phyloP scores from a whole-genome alignment of 2,113 vertebrate species.

The Phrynosoma blainvillii region DNA sequence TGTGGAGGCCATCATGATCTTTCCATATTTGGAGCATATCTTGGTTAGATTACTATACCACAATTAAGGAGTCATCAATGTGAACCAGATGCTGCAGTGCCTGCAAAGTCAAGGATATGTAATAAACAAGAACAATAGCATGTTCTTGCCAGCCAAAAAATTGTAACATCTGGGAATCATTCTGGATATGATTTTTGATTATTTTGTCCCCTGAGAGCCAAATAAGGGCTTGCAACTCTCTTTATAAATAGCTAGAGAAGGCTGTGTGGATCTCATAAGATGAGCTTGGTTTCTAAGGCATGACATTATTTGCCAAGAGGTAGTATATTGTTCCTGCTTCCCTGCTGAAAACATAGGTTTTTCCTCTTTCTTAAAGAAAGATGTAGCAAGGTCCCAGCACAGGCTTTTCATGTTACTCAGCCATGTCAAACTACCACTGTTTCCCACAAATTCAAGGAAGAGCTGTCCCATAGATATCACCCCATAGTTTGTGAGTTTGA shows the following conservation, averaged over 20 bases:
- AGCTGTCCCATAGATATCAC: too few relatives aligned
- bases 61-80: background rate
- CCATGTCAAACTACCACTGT: background rate
- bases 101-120: background rate
- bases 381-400: background rate
- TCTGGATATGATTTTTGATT: constrained; percentile 13
- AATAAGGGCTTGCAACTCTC: constrained; percentile 7
- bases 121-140: constrained; percentile 13
- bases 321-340: background rate
- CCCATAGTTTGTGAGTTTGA: background rate
- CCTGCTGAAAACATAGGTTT: background rate
- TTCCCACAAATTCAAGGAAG: background rate
- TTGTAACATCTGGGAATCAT: constrained; percentile 29
- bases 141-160: constrained; percentile 14
- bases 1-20: background rate
- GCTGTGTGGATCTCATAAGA: background rate
- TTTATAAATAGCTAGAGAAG: constrained; percentile 1
- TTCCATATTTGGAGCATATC: constrained; percentile 1
- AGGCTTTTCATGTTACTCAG: background rate
- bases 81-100: constrained; percentile 30
- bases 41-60: background rate
- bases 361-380: background rate
- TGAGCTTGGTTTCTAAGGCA: background rate
- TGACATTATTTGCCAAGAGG: background rate
- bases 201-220: constrained; percentile 6